A percentile compares a stretch with the other conserved stretches of the same genome.
Evolutionary conservation across 2,113 vertebrate genomes (phyloP).

Genomic region (Coturnix japonica): DNA sequence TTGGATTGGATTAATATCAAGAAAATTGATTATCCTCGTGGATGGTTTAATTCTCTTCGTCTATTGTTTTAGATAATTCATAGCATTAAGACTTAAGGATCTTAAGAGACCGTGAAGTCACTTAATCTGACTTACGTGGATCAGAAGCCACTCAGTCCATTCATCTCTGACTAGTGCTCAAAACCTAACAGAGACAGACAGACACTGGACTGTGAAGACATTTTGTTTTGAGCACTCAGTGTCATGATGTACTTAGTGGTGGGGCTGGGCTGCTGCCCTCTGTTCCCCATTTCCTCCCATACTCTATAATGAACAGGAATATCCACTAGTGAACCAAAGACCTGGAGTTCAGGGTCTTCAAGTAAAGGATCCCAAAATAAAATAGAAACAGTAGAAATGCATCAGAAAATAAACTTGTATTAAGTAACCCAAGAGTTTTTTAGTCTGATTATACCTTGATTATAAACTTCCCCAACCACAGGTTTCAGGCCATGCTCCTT

Average conservation of each 20-base stretch:
- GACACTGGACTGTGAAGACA: neutral
- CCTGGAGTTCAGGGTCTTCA: neutral
- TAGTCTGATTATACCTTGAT: constrained; percentile 72
- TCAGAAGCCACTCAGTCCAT: neutral
- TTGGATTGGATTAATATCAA: neutral
- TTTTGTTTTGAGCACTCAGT: neutral
- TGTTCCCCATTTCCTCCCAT: rapidly evolving
- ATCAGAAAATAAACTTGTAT: neutral
- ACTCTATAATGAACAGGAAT: neutral
- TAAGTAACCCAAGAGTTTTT: neutral
- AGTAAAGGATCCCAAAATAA: neutral
- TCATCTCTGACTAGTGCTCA: neutral
- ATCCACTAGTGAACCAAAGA: neutral
- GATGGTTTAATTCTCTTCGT: neutral
- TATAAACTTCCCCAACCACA: constrained; percentile 85
- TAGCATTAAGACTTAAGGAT: neutral
- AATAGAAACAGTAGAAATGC: neutral
- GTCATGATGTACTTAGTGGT: neutral
- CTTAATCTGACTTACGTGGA: neutral
- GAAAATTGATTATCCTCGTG: neutral
- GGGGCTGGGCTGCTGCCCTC: neutral
- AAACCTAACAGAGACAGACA: neutral
- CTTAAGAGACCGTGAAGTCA: neutral
- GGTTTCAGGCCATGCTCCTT: constrained; percentile 85
- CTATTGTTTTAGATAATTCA: neutral